A percentile compares a stretch with the other conserved stretches of the same genome.
phyloP scores from a whole-genome alignment of 2,113 vertebrate genomes.

The Micronisus gabar region DNA sequence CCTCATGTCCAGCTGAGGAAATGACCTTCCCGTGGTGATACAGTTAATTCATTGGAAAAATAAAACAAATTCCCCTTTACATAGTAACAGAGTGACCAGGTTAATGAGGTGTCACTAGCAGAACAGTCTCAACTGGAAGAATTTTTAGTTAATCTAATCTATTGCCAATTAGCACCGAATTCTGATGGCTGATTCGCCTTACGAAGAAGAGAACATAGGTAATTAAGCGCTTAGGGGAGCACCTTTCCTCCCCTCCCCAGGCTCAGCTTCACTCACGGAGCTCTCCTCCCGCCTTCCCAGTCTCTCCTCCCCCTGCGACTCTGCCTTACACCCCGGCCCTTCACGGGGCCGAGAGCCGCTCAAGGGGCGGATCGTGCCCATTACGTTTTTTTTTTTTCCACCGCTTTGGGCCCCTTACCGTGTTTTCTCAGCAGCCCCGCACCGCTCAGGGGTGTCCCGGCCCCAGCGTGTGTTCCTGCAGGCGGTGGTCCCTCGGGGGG shows the following conservation, averaged over 20 bases:
- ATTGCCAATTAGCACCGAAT: not conserved
- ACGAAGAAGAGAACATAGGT: not conserved
- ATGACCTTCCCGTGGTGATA: not conserved
- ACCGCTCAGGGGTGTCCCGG: no score
- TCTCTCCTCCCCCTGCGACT: no score
- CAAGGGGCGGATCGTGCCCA: rapidly evolving
- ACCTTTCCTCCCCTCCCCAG: not conserved
- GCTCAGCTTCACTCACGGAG: not conserved
- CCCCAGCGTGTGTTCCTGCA: not conserved
- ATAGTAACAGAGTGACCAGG: rapidly evolving
- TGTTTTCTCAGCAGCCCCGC: not conserved
- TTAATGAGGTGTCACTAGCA: not conserved
- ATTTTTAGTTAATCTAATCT: not conserved
- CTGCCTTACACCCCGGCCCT: rapidly evolving
- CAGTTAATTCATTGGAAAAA: not conserved
- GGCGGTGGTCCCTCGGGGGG: not conserved
- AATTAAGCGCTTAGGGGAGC: not conserved
- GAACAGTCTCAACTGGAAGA: not conserved
- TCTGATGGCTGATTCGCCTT: not conserved
- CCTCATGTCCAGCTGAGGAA: not conserved
- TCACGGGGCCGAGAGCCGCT: no score
- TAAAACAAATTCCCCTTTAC: not conserved
- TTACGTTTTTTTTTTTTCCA: rapidly evolving
- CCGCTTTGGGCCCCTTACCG: not conserved
- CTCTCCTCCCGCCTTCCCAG: rapidly evolving